Evolutionary conservation across 1,140 invertebrate species (phyloP).

Genomic region (Ips nitidus): DNA sequence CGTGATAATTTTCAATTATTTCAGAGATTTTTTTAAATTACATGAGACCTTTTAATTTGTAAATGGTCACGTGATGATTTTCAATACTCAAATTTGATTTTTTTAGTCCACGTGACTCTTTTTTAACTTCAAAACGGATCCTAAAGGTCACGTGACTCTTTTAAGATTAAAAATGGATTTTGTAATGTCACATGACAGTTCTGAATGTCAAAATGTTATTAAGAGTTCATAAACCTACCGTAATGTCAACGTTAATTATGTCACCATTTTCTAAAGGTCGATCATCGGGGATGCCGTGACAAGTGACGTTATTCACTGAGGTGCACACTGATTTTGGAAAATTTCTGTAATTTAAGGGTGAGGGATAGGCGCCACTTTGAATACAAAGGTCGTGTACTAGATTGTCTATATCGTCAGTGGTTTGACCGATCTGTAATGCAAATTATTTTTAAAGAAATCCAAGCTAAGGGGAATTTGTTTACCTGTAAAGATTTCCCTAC

Average conservation of each 20-base stretch:
- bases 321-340: constrained; percentile 95
- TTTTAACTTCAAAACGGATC: no score
- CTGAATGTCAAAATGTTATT: constrained; percentile 5
- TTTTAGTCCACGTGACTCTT: no score
- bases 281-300: constrained; percentile 93
- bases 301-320: constrained; percentile 92
- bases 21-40: no score
- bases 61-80: no score
- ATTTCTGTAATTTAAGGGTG: constrained; percentile 80
- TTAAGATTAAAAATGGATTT: constrained; percentile 31
- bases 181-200: no score
- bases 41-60: no score
- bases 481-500: constrained; percentile 68
- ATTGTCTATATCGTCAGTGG: constrained; percentile 85
- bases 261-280: constrained; percentile 80
- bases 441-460: background rate
- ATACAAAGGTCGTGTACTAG: constrained; percentile 73
- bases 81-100: no score
- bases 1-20: no score
- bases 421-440: constrained; percentile 71
- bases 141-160: no score
- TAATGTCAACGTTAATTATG: constrained; percentile 90
- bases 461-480: background rate
- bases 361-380: constrained; percentile 81
- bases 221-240: constrained; percentile 61